A percentile compares a stretch with the other conserved stretches of the same genome.
These are phyloP conservation scores for Acanthis flammea DNA, from an alignment of 2,797 vertebrate genomes.

Conservation along the genomic window DNA sequence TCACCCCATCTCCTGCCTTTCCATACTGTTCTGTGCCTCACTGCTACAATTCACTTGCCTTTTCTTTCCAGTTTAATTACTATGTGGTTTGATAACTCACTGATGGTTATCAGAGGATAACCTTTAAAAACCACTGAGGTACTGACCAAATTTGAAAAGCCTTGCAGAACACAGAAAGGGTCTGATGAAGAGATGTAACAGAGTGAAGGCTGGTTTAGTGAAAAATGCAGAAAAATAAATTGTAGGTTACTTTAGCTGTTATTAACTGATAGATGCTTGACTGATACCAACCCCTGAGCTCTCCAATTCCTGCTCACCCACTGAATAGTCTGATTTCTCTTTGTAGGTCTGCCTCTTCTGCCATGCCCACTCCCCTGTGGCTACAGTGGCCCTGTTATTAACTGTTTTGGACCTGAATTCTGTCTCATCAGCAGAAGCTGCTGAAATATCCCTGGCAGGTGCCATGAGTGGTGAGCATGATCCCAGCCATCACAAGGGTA, in stretches of 20 bases:
- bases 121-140: neutral
- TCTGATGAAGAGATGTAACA: neutral
- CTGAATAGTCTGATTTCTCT: neutral
- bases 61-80: neutral
- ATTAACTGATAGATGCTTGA: neutral
- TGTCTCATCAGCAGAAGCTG: neutral
- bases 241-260: neutral
- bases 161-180: neutral
- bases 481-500: neutral
- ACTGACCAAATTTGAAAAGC: neutral
- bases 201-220: neutral
- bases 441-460: slow-evolving; percentile 15
- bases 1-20: neutral
- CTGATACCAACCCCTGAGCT: neutral
- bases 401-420: neutral
- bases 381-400: neutral
- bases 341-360: neutral
- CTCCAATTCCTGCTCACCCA: neutral
- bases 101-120: neutral
- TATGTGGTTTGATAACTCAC: neutral
- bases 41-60: neutral
- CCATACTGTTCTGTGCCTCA: neutral
- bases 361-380: neutral
- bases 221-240: neutral
- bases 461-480: neutral